Evolutionary conservation across 2,113 vertebrate species (phyloP).

Genomic region (Takifugu bimaculatus): DNA sequence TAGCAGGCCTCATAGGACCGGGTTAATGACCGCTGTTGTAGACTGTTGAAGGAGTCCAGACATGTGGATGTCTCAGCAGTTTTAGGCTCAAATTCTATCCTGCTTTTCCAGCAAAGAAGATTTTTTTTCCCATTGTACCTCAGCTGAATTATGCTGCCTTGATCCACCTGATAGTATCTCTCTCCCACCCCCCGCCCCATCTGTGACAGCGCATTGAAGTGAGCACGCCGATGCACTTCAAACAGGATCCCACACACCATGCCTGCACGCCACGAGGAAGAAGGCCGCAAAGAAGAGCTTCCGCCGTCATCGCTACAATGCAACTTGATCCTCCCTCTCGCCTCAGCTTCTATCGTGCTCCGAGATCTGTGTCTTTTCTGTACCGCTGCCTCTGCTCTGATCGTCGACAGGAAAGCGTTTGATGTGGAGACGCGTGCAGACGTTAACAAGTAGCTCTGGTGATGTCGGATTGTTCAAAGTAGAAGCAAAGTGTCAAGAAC

Average conservation of each 20-base stretch:
- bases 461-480: too few species aligned
- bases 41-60: not conserved
- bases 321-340: constrained; percentile 30
- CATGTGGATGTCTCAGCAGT: not conserved
- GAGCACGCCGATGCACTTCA: constrained; percentile 43
- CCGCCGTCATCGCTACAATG: constrained; percentile 15
- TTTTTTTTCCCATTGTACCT: not conserved
- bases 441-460: too few species aligned
- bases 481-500: too few species aligned
- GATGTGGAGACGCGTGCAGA: constrained; percentile 12
- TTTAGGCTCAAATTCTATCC: not conserved
- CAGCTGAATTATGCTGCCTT: not conserved
- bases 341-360: constrained; percentile 26
- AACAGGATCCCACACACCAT: constrained; percentile 40
- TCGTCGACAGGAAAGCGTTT: constrained; percentile 1
- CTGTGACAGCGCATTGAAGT: constrained; percentile 46
- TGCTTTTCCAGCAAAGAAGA: not conserved
- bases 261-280: constrained; percentile 21
- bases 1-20: not conserved
- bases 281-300: constrained; percentile 15
- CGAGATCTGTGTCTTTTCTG: constrained; percentile 9
- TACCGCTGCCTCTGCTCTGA: constrained; percentile 4
- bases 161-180: constrained; percentile 17
- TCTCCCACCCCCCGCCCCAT: constrained; percentile 13
- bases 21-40: not conserved